Conservation (phyloP, 2,797 vertebrate genomes). For the Molossus alvarezi region DNA sequence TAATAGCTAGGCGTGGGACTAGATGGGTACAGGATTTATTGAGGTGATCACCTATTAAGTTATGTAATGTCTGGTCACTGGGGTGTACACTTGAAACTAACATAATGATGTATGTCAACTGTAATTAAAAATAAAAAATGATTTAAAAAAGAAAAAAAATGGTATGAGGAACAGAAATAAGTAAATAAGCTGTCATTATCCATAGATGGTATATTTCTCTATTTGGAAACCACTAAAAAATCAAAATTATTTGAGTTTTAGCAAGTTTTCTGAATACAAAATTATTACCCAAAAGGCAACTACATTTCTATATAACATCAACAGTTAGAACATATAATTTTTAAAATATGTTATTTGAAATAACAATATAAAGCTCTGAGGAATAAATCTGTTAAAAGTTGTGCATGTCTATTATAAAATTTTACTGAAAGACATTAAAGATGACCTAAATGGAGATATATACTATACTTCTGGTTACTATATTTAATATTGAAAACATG, state of each 20-base stretch:
- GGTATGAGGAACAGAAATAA: neutral
- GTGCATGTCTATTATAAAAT: neutral
- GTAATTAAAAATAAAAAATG: too few relatives aligned
- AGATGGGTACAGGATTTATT: too few relatives aligned
- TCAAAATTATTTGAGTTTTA: constrained; percentile 5
- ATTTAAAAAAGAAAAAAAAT: too few relatives aligned
- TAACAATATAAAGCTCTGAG: neutral
- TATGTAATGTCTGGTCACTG: too few relatives aligned
- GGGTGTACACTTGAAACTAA: too few relatives aligned
- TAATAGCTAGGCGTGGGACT: too few relatives aligned
- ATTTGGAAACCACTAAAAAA: neutral
- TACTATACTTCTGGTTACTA: neutral
- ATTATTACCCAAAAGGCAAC: neutral
- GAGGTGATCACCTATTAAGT: too few relatives aligned
- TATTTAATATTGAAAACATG: constrained; percentile 55
- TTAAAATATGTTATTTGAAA: constrained; percentile 6
- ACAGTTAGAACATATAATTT: constrained; percentile 15
- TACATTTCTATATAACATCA: neutral
- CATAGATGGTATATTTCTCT: neutral
- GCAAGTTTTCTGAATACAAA: constrained; percentile 22
- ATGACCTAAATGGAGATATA: constrained; percentile 8
- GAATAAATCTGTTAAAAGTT: neutral
- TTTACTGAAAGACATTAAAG: constrained; percentile 13
- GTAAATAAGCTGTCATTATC: neutral
- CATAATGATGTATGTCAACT: too few relatives aligned